Base-by-base conservation (phyloP, 1,140 invertebrate genomes). In the Pogonomyrmex barbatus region DNA sequence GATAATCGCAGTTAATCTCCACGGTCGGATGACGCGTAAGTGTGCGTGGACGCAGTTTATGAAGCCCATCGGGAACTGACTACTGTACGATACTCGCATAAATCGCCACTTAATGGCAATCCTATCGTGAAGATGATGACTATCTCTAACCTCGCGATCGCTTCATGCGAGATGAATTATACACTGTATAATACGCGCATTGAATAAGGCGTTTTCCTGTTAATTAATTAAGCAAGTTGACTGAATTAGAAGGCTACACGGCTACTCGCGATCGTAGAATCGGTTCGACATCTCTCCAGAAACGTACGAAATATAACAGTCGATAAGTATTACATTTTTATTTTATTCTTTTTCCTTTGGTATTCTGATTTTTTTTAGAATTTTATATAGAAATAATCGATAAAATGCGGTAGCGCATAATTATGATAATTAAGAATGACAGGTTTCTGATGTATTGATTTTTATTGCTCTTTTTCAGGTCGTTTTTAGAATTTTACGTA, bases 71-170 rank as follows among this genome's bases (percentile, higher is more conserved):
- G 67, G 17, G 17, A 71, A 71, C 45, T 2, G 79, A 73, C 79
- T 82, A 82, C 52, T 47, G 79, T 82, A 10, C 33, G 36, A 81
- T 50, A 73, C 6, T 58, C 42, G 42, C 67, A 73, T 83, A 75
- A 73, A 83, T 73, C 12, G 68, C 42, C 30, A 50, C 4, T 83
- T 60, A 83, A 60, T 58, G 60, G 6, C 39, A 83, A 63, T 75
- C 60, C 60, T 12, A 71, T 70, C 42, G 17, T 14, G 24, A 17
- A 75, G 33, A 81, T 58, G 24, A 70, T 45, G 12, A 47, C 6
- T 12, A 36, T 56, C 30, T 60, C n/a, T 68, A 52, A 52, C 54
- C 52, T 71, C 30, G n/a, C 30, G 17, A 47, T 79, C 24, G 47
- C 4, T 63, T n/a, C 30, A n/a, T 33, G 10, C 39, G 10, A 65